Evolutionary conservation across 2,797 vertebrate genomes (phyloP).

Genomic region (Fundulus diaphanus): DNA sequence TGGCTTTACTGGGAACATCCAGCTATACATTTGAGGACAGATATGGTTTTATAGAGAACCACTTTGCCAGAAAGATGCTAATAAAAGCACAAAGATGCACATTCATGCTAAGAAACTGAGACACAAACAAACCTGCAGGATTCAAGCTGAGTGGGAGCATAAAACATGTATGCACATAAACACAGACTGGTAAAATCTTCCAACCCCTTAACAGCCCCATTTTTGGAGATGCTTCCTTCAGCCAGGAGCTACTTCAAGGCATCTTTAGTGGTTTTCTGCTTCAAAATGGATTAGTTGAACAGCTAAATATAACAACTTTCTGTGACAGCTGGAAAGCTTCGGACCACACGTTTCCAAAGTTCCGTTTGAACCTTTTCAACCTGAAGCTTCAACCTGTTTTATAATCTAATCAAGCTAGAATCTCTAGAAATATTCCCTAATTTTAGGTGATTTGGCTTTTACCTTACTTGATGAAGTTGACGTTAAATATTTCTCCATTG

Average conservation of each 20-base stretch:
- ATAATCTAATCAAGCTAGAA: too few species aligned
- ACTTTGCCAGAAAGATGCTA: conserved; percentile 67
- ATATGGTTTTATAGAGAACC: conserved; percentile 61
- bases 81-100: conserved; percentile 66
- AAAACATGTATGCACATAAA: conserved; percentile 57
- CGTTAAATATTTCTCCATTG: too few species aligned
- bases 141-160: conserved; percentile 22
- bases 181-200: conserved; percentile 45
- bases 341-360: too few species aligned
- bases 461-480: too few species aligned
- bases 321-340: too few species aligned
- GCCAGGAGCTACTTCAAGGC: conserved; percentile 65
- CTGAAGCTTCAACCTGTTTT: too few species aligned
- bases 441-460: too few species aligned
- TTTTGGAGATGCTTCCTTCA: conserved; percentile 49
- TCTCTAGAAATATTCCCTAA: too few species aligned
- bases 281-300: conserved; percentile 63
- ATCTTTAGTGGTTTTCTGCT: conserved; percentile 69
- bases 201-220: conserved; percentile 47
- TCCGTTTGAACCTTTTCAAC: too few species aligned
- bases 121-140: conserved; percentile 28
- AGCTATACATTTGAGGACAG: conserved; percentile 59
- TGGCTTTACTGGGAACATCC: conserved; percentile 66
- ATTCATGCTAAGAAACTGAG: conserved; percentile 55
- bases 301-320: conserved; percentile 58